phyloP scores from a whole-genome alignment of 64 coral and sea anemone species.

The Catalaphyllia jardinei region DNA sequence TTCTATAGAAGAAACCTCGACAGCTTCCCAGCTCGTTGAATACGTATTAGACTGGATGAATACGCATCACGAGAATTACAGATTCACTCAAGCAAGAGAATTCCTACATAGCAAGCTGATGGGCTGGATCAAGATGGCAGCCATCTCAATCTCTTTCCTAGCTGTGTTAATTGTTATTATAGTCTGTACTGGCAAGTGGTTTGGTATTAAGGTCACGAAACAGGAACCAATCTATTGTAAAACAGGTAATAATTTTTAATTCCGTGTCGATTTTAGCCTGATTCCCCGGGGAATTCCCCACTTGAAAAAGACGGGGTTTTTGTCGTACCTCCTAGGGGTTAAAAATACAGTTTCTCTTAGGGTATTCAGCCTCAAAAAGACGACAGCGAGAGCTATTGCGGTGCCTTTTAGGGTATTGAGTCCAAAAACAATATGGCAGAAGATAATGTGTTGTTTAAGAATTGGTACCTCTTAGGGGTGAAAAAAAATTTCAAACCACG shows the following conservation, averaged over 20 bases:
- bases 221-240: conserved; percentile 57
- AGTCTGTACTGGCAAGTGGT: conserved; percentile 74
- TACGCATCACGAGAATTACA: conserved; percentile 15
- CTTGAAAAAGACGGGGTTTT: too few relatives aligned
- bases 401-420: too few relatives aligned
- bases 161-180: conserved; percentile 19
- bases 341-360: too few relatives aligned
- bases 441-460: too few relatives aligned
- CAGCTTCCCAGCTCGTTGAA: conserved; percentile 55
- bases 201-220: conserved; percentile 75
- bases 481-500: too few relatives aligned
- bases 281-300: too few relatives aligned
- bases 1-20: conserved; percentile 7
- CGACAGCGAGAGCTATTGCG: too few relatives aligned
- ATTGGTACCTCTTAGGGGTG: too few relatives aligned
- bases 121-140: conserved; percentile 27
- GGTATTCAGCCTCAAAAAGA: too few relatives aligned
- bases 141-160: conserved; percentile 36
- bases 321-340: too few relatives aligned
- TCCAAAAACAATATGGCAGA: too few relatives aligned
- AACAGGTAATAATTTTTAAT: conserved; percentile 45
- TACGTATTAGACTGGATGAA: conserved; percentile 55
- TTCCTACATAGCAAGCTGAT: conserved; percentile 56
- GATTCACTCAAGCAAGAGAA: conserved; percentile 35
- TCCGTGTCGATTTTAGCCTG: neutral